phyloP scores from a whole-genome alignment of 1,140 invertebrate species.

The Diorhabda elongata region DNA sequence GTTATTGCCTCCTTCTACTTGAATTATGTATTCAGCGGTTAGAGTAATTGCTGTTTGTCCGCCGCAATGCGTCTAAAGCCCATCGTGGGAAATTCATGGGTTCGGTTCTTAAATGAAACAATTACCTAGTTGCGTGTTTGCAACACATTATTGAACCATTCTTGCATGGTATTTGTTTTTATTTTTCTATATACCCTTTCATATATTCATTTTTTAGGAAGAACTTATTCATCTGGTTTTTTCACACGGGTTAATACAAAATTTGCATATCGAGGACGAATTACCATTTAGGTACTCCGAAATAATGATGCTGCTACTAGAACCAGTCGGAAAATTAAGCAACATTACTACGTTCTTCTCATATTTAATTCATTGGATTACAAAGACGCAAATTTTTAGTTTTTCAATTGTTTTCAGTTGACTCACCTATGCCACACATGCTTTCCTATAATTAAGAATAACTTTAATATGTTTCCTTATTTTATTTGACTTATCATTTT shows the following conservation, averaged over 20 bases:
- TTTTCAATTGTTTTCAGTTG: too few species aligned
- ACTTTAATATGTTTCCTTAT: too few species aligned
- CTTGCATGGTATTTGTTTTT: constrained; percentile 43
- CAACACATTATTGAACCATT: constrained; percentile 46
- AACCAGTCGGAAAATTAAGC: too few species aligned
- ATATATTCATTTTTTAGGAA: constrained; percentile 42
- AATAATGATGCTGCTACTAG: too few species aligned
- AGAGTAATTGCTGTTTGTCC: constrained; percentile 39
- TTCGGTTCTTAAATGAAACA: constrained; percentile 46
- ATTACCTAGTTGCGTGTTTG: constrained; percentile 48
- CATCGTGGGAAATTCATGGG: constrained; percentile 44
- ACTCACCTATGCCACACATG: too few species aligned
- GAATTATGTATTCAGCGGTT: constrained; percentile 41
- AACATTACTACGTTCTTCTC: too few species aligned
- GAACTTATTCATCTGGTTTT: constrained; percentile 21
- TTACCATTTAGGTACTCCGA: background rate
- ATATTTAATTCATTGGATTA: too few species aligned
- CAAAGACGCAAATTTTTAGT: too few species aligned
- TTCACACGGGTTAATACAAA: constrained; percentile 35
- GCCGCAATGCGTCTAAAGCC: constrained; percentile 30
- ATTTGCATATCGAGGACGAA: constrained; percentile 3
- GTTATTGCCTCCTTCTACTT: constrained; percentile 29
- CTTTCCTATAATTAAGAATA: too few species aligned
- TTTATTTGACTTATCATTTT: too few species aligned
- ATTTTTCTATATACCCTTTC: constrained; percentile 38